Conservation (phyloP, 2,113 vertebrate species). For the Microcebus ravelobensis region DNA sequence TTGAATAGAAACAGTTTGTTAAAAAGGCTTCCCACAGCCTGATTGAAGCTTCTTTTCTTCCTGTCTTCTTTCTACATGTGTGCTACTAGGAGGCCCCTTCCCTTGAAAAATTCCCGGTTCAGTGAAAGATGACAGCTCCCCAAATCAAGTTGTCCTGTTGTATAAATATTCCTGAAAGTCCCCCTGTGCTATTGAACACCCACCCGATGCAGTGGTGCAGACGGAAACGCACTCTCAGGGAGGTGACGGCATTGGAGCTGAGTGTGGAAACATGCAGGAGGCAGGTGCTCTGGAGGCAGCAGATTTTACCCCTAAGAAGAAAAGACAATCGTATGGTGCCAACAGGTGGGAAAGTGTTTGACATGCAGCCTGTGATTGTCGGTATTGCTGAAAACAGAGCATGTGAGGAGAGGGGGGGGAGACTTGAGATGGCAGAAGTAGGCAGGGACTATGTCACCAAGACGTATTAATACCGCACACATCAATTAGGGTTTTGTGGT, state of each 20-base stretch:
- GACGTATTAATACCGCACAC: rapidly evolving
- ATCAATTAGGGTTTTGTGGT: background rate
- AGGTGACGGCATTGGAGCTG: background rate
- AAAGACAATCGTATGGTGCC: rapidly evolving
- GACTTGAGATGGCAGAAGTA: rapidly evolving
- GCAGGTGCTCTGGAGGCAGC: no score
- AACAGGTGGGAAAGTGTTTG: rapidly evolving
- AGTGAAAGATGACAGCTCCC: background rate
- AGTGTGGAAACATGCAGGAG: background rate
- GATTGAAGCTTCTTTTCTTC: background rate
- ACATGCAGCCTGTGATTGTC: rapidly evolving
- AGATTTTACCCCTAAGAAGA: no score
- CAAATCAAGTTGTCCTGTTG: no score
- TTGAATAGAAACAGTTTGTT: background rate
- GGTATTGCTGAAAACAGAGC: background rate
- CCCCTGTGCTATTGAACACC: background rate
- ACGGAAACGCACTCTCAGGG: background rate
- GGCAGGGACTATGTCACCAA: rapidly evolving
- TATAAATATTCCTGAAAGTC: background rate
- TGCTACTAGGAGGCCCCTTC: no score
- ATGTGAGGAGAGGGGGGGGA: rapidly evolving
- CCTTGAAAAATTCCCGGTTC: background rate
- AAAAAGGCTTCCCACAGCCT: background rate
- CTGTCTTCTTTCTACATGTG: background rate
- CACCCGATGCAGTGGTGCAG: rapidly evolving